phyloP scores from a whole-genome alignment of 2,113 vertebrate genomes.

The Myotis lucifugus region DNA sequence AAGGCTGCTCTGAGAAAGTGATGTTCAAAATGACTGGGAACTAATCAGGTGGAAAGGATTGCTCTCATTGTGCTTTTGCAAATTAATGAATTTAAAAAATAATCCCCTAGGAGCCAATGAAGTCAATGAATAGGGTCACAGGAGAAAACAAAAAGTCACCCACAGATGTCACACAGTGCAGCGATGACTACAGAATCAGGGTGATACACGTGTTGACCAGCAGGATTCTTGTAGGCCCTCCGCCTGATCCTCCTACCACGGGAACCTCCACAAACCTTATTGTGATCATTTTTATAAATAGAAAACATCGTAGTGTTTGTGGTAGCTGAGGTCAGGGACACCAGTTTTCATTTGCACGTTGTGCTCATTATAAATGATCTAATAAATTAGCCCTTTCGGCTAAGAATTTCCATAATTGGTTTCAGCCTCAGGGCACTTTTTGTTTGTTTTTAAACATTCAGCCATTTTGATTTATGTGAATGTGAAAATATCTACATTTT shows the following conservation, averaged over 20 bases:
- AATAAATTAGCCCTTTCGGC: constrained; percentile 74
- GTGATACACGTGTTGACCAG: background rate
- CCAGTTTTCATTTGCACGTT: constrained; percentile 61
- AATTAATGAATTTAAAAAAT: background rate
- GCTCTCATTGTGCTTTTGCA: background rate
- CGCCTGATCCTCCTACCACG: fast-evolving
- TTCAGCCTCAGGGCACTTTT: constrained; percentile 67
- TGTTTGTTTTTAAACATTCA: constrained; percentile 78
- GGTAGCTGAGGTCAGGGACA: constrained; percentile 67
- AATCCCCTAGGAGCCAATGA: background rate
- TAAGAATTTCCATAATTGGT: constrained; percentile 78
- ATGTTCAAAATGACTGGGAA: background rate
- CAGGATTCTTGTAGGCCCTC: background rate
- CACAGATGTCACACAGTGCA: background rate
- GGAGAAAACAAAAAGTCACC: background rate
- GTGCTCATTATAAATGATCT: constrained; percentile 73
- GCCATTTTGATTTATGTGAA: constrained; percentile 77
- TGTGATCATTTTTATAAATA: constrained; percentile 66
- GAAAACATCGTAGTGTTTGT: constrained; percentile 51
- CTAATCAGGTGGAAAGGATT: background rate
- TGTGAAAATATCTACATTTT: constrained; percentile 74
- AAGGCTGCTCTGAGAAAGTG: background rate
- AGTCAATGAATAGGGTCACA: background rate
- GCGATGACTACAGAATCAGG: background rate
- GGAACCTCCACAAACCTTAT: constrained; percentile 18